Conservation (phyloP, 1,140 invertebrate species). For the Drosophila subpulchrella region DNA sequence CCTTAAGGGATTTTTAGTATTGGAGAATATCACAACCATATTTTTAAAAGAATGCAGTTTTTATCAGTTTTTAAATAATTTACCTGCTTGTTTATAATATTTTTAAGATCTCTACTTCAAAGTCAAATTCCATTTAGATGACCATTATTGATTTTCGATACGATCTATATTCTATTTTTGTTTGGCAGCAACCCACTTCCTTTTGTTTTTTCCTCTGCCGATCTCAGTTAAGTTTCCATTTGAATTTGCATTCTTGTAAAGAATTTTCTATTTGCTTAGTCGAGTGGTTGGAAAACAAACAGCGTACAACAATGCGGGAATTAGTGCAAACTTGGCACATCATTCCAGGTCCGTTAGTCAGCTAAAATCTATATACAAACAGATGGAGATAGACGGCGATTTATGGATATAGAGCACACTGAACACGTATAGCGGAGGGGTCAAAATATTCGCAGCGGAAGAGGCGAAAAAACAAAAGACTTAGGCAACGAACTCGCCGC, state of each 20-base stretch:
- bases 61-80: too few species aligned
- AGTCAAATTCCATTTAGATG: not conserved
- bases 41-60: too few species aligned
- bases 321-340: conserved; percentile 60
- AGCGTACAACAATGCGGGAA: conserved; percentile 28
- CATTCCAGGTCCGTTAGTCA: conserved; percentile 63
- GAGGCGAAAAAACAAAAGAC: conserved; percentile 64
- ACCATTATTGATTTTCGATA: conserved; percentile 23
- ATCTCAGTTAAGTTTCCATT: conserved; percentile 61
- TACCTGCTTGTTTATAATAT: too few species aligned
- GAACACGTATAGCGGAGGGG: conserved; percentile 4
- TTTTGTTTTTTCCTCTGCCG: not conserved
- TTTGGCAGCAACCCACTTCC: conserved; percentile 33
- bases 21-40: too few species aligned
- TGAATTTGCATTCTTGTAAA: conserved; percentile 47
- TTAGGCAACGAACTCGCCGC: conserved; percentile 63
- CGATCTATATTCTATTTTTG: conserved; percentile 12
- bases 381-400: conserved; percentile 1
- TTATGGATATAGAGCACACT: conserved; percentile 32
- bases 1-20: too few species aligned
- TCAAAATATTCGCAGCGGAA: conserved; percentile 38
- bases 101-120: too few species aligned
- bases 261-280: conserved; percentile 65
- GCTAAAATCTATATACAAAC: conserved; percentile 26
- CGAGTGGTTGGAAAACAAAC: conserved; percentile 35